Conservation (phyloP, 2,888 invertebrate species). For the Papilio protenor region DNA sequence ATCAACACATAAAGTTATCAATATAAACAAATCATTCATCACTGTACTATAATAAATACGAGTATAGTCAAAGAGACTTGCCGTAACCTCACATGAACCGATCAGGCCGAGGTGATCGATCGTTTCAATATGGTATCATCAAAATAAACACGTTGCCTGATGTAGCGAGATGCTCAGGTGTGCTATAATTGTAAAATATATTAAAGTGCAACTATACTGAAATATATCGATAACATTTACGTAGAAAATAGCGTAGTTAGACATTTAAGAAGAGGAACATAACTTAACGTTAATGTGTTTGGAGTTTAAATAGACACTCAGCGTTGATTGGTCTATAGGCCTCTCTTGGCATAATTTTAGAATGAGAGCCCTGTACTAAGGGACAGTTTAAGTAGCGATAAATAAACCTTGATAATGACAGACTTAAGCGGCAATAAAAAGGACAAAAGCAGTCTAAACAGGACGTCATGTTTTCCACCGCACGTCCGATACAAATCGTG, state of each 20-base stretch:
- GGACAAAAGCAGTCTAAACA: not conserved
- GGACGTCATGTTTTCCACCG: not conserved
- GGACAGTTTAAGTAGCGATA: not conserved
- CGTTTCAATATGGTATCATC: conserved; percentile 23
- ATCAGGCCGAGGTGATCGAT: conserved; percentile 36
- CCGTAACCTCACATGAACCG: conserved; percentile 28
- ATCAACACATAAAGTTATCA: not conserved
- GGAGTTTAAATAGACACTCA: too few species aligned
- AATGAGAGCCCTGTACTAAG: too few species aligned
- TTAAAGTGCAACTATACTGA: not conserved
- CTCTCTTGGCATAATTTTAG: not conserved
- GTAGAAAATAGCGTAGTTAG: not conserved
- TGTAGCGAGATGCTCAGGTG: conserved; percentile 15
- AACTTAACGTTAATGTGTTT: not conserved
- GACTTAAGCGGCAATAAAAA: not conserved
- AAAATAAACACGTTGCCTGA: conserved; percentile 36
- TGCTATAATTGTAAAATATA: conserved; percentile 9
- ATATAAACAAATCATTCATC: not conserved
- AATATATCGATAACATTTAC: not conserved
- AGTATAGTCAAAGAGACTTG: conserved; percentile 1
- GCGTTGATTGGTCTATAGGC: not conserved
- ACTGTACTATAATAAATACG: conserved; percentile 7
- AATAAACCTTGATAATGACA: not conserved
- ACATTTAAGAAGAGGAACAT: not conserved
- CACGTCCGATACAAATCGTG: not conserved